A percentile compares a stretch with the other conserved stretches of the same genome.
Evolutionary conservation across 2,888 invertebrate species (phyloP).

Genomic region (Ernsta delagoae): DNA sequence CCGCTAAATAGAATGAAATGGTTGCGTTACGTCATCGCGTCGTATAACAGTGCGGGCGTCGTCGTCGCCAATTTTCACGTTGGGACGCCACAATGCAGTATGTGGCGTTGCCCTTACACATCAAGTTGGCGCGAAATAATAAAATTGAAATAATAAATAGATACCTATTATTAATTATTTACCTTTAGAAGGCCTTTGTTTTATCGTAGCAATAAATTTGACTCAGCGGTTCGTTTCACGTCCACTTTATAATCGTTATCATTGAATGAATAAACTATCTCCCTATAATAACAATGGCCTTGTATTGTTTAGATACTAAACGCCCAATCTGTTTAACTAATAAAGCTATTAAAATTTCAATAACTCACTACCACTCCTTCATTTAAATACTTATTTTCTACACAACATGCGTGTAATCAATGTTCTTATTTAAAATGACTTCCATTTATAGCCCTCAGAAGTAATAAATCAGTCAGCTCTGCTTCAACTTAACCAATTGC

Average conservation of each 20-base stretch:
- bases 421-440: neutral
- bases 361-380: neutral
- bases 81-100: too few species aligned
- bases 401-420: too few species aligned
- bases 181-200: neutral
- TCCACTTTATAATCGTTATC: conserved; percentile 7
- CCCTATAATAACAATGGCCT: neutral
- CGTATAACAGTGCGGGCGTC: too few species aligned
- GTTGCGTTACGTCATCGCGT: too few species aligned
- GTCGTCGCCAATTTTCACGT: too few species aligned
- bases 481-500: neutral
- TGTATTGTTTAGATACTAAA: neutral
- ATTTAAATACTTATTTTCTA: too few species aligned
- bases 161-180: too few species aligned
- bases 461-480: neutral
- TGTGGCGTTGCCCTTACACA: too few species aligned
- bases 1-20: too few species aligned
- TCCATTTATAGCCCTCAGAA: neutral
- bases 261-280: neutral
- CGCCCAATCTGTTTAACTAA: neutral
- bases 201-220: conserved; percentile 13
- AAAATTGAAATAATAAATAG: neutral
- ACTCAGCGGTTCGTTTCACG: neutral
- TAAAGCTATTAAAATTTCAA: neutral
- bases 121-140: neutral